These are phyloP conservation scores for Arctocebus calabarensis DNA, from an alignment of 2,797 vertebrate species.

Conservation along the genomic window DNA sequence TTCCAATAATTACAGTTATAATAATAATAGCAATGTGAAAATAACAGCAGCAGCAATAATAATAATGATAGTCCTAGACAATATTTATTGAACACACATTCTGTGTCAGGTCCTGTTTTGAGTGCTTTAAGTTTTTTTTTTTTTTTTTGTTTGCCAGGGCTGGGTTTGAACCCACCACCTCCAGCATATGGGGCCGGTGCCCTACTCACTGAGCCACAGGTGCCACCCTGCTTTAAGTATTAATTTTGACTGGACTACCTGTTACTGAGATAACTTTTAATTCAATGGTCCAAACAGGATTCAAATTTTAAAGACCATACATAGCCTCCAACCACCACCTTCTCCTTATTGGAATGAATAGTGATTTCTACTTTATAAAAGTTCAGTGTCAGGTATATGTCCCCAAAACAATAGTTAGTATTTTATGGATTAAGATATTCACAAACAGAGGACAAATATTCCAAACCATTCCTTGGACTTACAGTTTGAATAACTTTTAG, in stretches of 20 bases:
- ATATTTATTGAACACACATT: background rate
- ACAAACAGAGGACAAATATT: background rate
- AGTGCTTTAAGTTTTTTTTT: background rate
- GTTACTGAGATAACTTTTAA: background rate
- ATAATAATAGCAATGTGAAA: background rate
- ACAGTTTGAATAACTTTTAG: background rate
- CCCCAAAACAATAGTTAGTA: background rate
- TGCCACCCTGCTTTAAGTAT: background rate
- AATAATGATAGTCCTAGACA: background rate
- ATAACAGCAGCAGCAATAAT: background rate
- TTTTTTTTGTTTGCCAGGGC: too few species aligned
- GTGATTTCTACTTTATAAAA: background rate
- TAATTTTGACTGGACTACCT: background rate
- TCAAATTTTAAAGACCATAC: background rate
- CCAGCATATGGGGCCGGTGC: too few species aligned
- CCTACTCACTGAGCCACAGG: too few species aligned
- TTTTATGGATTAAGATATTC: background rate
- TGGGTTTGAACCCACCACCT: too few species aligned
- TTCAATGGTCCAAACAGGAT: background rate
- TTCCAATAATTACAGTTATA: background rate
- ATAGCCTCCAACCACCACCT: background rate
- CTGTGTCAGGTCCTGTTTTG: background rate
- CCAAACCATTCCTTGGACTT: background rate
- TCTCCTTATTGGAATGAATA: background rate
- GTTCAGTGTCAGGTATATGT: background rate